Conservation (phyloP, 2,797 vertebrate species). For the Oceanodroma leucorhoa region DNA sequence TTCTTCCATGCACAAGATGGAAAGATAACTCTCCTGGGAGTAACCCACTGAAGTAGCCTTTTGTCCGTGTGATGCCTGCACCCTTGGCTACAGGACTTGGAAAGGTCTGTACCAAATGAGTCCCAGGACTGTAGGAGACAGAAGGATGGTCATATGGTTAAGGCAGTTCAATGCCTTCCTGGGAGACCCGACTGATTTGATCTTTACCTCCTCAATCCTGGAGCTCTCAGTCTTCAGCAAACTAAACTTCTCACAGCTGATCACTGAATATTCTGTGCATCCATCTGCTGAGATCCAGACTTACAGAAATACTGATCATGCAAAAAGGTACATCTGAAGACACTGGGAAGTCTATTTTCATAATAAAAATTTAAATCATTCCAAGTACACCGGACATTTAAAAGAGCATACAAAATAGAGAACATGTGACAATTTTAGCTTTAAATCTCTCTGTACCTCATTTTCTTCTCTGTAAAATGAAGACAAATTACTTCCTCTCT, state of each 20-base stretch:
- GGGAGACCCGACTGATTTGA: not conserved
- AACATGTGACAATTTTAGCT: not conserved
- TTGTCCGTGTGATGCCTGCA: not conserved
- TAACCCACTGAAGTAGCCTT: not conserved
- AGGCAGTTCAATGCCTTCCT: not conserved
- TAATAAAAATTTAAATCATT: not conserved
- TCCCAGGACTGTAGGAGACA: not conserved
- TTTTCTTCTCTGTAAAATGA: not conserved
- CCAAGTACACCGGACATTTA: not conserved
- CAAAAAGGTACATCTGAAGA: not conserved
- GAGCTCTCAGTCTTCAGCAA: not conserved
- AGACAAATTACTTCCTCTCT: not conserved
- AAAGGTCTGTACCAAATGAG: not conserved
- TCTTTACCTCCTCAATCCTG: not conserved
- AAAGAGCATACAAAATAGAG: not conserved
- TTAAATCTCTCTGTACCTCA: not conserved
- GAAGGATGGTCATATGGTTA: not conserved
- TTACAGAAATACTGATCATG: not conserved
- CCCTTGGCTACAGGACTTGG: not conserved
- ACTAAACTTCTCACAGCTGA: not conserved
- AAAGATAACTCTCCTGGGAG: not conserved
- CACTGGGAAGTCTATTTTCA: not conserved
- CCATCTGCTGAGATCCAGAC: not conserved
- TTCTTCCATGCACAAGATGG: not conserved
- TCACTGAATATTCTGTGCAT: not conserved